phyloP scores from a whole-genome alignment of 1,140 invertebrate species.

The Frieseomelitta varia region DNA sequence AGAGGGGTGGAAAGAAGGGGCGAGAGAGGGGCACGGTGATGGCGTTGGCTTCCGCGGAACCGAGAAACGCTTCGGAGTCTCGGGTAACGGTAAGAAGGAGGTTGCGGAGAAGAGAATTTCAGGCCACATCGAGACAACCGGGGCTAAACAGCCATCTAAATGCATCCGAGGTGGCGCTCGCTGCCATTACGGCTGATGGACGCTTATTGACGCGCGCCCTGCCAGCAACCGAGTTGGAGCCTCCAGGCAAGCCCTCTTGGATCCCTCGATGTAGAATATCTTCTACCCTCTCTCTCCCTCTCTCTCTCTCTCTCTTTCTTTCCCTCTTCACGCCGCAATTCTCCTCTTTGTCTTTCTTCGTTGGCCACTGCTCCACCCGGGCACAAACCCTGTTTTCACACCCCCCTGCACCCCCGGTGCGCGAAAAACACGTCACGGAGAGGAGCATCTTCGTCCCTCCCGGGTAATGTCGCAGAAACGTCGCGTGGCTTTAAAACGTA shows the following conservation, averaged over 20 bases:
- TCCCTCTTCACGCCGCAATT: constrained; percentile 13
- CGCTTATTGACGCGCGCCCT: constrained; percentile 82
- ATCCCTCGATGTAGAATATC: constrained; percentile 59
- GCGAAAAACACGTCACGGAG: constrained; percentile 23
- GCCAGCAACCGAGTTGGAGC: constrained; percentile 71
- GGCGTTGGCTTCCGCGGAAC: constrained; percentile 53
- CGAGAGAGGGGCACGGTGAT: constrained; percentile 23
- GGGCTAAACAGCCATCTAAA: constrained; percentile 83
- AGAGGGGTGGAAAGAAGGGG: background rate
- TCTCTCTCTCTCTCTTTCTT: constrained; percentile 23
- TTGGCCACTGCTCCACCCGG: constrained; percentile 6
- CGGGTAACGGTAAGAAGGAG: constrained; percentile 50
- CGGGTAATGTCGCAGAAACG: constrained; percentile 63
- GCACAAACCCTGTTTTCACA: constrained; percentile 13
- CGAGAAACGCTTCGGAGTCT: constrained; percentile 53
- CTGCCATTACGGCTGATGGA: constrained; percentile 83
- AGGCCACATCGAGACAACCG: constrained; percentile 71
- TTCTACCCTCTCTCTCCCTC: constrained; percentile 38
- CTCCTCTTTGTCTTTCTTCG: constrained; percentile 40
- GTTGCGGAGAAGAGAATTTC: constrained; percentile 64
- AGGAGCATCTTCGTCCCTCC: constrained; percentile 33
- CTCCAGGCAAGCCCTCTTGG: constrained; percentile 67
- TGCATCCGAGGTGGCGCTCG: constrained; percentile 82
- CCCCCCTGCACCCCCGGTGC: too few relatives aligned
- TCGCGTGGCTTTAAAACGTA: constrained; percentile 48